Percentiles rank a stretch among this genome's conserved stretches.
These are phyloP conservation scores for Argyrosomus regius DNA, from an alignment of 2,797 vertebrate genomes.

Conservation along the genomic window DNA sequence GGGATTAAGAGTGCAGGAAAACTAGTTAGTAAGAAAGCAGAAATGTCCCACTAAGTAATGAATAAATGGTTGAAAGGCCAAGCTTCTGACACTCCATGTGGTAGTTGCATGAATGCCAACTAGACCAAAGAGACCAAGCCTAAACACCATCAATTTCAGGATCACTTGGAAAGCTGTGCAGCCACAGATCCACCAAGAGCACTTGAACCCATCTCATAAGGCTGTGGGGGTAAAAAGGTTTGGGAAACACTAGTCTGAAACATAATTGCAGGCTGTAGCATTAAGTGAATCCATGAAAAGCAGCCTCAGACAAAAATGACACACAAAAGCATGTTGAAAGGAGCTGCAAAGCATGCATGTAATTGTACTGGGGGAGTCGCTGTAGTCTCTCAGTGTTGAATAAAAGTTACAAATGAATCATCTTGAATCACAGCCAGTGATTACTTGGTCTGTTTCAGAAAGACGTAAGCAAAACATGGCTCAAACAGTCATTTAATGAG, in stretches of 20 bases:
- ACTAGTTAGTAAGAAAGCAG: not conserved
- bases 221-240: not conserved
- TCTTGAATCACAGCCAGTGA: slow-evolving; percentile 22
- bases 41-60: not conserved
- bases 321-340: not conserved
- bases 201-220: not conserved
- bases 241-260: not conserved
- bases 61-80: not conserved
- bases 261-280: not conserved
- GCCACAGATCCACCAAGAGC: not conserved
- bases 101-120: not conserved
- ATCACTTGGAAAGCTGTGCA: not conserved
- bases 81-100: not conserved
- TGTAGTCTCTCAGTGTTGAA: not conserved
- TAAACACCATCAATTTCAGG: not conserved
- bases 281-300: not conserved
- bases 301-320: not conserved
- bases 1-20: not conserved
- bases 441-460: slow-evolving; percentile 35
- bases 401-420: slow-evolving; percentile 38
- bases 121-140: not conserved
- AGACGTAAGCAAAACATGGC: slow-evolving; percentile 26
- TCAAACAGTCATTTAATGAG: slow-evolving; percentile 44
- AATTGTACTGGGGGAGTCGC: not conserved
- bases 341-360: not conserved